Evolutionary conservation across 2,113 vertebrate species (phyloP), one percentile per base, ranked within the genome.

Genomic region (Pachycephala philippinensis): DNA sequence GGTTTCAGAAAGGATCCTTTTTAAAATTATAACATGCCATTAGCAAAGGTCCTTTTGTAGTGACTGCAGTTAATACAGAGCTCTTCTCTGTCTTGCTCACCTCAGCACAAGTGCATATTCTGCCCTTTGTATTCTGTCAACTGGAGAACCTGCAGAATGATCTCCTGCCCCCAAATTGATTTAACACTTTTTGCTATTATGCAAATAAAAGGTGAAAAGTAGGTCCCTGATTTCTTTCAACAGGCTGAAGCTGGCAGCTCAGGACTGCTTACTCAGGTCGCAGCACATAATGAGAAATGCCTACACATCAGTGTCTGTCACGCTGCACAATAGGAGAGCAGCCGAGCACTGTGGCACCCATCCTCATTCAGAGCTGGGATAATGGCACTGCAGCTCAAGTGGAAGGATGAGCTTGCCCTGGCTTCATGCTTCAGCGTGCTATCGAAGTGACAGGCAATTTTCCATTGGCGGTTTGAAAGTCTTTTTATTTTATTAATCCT

Each of bases 401-500:
- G 87, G 84, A 87, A 90, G 69, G 94, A 89, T 87, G 54, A 76
- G 57, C 72, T 64, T 70, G 54, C 50, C 35, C 60, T 0, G 0
- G 44, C 79, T 91, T 93, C 87, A 66, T 30, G 61, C 71, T 80
- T 82, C 90, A 83, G 57, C 13, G 0, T 94, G 77, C 92, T 89
- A 74, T 95, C 50, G 2, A 91, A 93, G 56, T 90, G 91, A 87
- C 84, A 93, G 88, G 44, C 54, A 87, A 71, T 94, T 94, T 95
- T 91, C 89, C 47, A 52, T 40, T 56, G 60, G 31, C 28, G 39
- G 31, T 33, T 78, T 64, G 37, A 50, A 89, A 94, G 68, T 6
- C 54, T 79, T 95, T 88, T 88, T 70, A 63, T 81, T 95, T 94
- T 81, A 90, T 92, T 96, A 93, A 91, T 93, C 69, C 42, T 49